These are phyloP conservation scores for Campylomormyrus numenius DNA, from an alignment of 2,113 vertebrate genomes.

Conservation along the genomic window DNA sequence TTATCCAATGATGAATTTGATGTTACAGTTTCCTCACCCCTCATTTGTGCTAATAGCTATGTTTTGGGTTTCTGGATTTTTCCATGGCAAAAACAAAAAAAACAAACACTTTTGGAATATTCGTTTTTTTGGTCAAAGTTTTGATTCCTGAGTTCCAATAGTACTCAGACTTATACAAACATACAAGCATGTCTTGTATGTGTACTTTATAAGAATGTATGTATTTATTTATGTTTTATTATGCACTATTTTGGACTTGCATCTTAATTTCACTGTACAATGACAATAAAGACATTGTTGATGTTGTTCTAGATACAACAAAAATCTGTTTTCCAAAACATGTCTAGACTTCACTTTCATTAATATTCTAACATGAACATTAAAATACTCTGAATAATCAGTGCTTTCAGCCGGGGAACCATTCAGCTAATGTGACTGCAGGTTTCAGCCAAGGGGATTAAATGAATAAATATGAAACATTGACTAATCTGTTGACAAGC, in stretches of 20 bases:
- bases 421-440: neutral
- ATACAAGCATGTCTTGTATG: neutral
- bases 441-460: neutral
- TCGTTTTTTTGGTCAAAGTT: neutral
- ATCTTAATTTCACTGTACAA: no score
- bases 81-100: neutral
- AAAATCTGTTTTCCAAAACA: neutral
- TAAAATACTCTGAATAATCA: neutral
- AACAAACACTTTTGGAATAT: neutral
- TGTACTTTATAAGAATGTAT: no score
- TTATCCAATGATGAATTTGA: neutral
- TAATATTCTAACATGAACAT: no score
- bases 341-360: neutral
- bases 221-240: no score
- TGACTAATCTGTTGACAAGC: neutral
- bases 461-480: neutral
- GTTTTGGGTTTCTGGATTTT: neutral
- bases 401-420: neutral
- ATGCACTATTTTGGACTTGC: no score
- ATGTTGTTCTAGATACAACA: neutral
- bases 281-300: no score
- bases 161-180: neutral
- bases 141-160: neutral
- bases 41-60: neutral
- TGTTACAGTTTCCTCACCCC: neutral